Base-by-base conservation (phyloP, 2,113 vertebrate genomes). In the Brachyistius frenatus region DNA sequence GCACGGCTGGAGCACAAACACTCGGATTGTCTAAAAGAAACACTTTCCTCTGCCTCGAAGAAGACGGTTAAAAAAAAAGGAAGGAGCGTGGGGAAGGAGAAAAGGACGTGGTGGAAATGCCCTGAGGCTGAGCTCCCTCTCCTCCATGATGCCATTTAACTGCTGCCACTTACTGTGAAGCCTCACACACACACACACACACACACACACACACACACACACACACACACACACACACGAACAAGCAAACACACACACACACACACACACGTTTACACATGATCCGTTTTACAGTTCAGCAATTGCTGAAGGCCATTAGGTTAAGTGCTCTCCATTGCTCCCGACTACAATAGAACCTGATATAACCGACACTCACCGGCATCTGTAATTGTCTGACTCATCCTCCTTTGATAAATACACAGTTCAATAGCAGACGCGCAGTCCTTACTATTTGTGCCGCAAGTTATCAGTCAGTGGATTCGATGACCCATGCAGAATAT, bases 301-400 rank as follows among this genome's bases (percentile, higher is more conserved):
- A 6, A 83, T 76, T 70, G 67, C 74, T 80, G 9, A 82, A 54
- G 67, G 70, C 76, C 81, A 85, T 84, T 84, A 86, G 85, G 74
- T 81, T 87, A 86, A 88, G 88, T 81, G 83, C 75, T 80, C 83
- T 78, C 23, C 23, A 23, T 23, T 23, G 23, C 23, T 23, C 23
- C 23, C 23, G 63, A 62, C 37, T 55, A 35, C 47, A 55, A 23
- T 3, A 8, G 41, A 37, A 60, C n/a, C 64, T 52, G 35, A 78
- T 32, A 23, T 23, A 23, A 23, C 23, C 23, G 23, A 23, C 23
- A 23, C 23, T 23, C 23, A 23, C 23, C 23, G 58, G 52, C 64
- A 44, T 69, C 50, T 73, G 62, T 55, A 81, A 86, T 56, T 80
- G 69, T 16, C 4, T 23, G 5, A 70, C 73, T 69, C 53, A n/a